Evolutionary conservation across 2,797 vertebrate species (phyloP).

Genomic region (Odontamblyopus lacepedii): DNA sequence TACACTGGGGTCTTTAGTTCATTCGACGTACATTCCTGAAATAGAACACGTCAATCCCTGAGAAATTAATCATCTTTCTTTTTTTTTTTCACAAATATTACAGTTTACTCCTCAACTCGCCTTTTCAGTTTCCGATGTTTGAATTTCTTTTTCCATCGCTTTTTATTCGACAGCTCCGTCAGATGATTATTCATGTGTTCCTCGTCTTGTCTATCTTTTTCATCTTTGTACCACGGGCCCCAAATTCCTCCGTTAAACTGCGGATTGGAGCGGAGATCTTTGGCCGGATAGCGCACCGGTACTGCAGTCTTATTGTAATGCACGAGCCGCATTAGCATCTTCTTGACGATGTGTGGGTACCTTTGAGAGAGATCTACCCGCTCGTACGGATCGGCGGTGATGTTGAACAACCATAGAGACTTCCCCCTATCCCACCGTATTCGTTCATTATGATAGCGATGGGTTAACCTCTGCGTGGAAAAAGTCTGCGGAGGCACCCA

Average conservation of each 20-base stretch:
- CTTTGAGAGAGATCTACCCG: slow-evolving; percentile 87
- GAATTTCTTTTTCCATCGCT: slow-evolving; percentile 66
- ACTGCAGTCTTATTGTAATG: slow-evolving; percentile 92
- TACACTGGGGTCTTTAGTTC: slow-evolving; percentile 41
- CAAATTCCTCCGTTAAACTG: slow-evolving; percentile 94
- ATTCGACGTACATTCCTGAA: slow-evolving; percentile 40
- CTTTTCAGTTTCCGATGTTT: slow-evolving; percentile 70
- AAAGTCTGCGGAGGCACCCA: slow-evolving; percentile 98
- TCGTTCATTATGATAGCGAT: slow-evolving; percentile 89
- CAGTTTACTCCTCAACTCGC: slow-evolving; percentile 47
- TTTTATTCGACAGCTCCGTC: slow-evolving; percentile 74
- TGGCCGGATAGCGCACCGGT: slow-evolving; percentile 90
- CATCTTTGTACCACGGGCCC: slow-evolving; percentile 95
- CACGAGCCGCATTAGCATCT: slow-evolving; percentile 85
- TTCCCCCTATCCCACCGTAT: slow-evolving; percentile 87
- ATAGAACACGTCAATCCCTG: slow-evolving; percentile 70
- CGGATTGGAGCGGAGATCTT: slow-evolving; percentile 93
- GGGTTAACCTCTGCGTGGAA: slow-evolving; percentile 83
- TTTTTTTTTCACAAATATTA: slow-evolving; percentile 50
- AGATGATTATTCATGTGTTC: slow-evolving; percentile 64
- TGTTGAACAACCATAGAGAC: slow-evolving; percentile 96
- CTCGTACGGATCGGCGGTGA: slow-evolving; percentile 93
- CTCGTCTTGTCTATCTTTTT: slow-evolving; percentile 74
- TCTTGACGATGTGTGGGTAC: slow-evolving; percentile 89
- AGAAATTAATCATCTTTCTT: slow-evolving; percentile 56